Evolutionary conservation across 1,140 invertebrate species (phyloP).

Genomic region (Anoplophora glabripennis): DNA sequence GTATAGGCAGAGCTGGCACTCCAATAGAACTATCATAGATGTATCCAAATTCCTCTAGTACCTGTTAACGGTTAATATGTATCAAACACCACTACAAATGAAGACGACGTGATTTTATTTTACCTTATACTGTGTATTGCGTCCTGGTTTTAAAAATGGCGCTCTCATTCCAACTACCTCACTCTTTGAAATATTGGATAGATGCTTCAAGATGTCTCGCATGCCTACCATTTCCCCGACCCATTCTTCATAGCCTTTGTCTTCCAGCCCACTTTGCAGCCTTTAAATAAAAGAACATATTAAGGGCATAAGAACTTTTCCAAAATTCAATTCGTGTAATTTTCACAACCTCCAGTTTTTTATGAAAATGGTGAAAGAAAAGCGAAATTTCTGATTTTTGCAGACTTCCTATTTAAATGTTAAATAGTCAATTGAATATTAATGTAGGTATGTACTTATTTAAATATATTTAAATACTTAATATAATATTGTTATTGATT

Average conservation of each 20-base stretch:
- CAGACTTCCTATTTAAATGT: too few species aligned
- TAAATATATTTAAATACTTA: too few species aligned
- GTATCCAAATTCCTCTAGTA: constrained; percentile 86
- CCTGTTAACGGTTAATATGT: constrained; percentile 49
- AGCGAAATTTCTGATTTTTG: too few species aligned
- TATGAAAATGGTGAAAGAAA: too few species aligned
- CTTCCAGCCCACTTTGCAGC: constrained; percentile 76
- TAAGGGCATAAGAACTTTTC: too few species aligned
- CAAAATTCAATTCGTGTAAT: too few species aligned
- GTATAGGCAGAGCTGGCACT: constrained; percentile 74
- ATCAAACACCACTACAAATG: too few species aligned
- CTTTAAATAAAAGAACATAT: constrained; percentile 28
- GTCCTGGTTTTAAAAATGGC: constrained; percentile 85
- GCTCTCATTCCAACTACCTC: constrained; percentile 86
- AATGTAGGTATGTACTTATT: too few species aligned
- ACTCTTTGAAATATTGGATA: constrained; percentile 76
- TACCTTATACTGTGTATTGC: constrained; percentile 89
- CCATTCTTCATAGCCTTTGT: constrained; percentile 89
- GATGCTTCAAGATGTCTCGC: constrained; percentile 80
- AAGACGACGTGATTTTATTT: constrained; percentile 14
- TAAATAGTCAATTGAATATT: too few species aligned
- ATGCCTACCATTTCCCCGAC: constrained; percentile 91
- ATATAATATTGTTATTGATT: too few species aligned
- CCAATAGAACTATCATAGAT: constrained; percentile 90
- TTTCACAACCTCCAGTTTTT: too few species aligned